A percentile compares a stretch with the other conserved stretches of the same genome.
phyloP scores from a whole-genome alignment of 2,888 invertebrate species.

The Clistopyga incitator region DNA sequence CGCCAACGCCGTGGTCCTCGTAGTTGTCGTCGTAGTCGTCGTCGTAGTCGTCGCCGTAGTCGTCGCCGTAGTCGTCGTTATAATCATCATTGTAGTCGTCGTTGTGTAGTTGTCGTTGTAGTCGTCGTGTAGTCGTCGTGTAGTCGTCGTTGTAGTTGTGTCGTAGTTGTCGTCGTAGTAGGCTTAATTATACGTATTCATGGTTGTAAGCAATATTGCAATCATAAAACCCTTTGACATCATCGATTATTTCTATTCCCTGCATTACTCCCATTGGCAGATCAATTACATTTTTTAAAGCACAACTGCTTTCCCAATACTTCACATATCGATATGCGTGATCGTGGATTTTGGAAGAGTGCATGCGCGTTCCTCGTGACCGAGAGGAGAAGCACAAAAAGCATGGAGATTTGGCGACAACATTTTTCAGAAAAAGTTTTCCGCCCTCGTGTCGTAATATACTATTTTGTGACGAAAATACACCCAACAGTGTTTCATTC shows the following conservation, averaged over 20 bases:
- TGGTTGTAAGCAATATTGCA: background rate
- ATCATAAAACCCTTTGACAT: background rate
- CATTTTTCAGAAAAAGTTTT: too few relatives aligned
- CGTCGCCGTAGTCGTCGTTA: background rate
- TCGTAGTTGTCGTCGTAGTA: background rate
- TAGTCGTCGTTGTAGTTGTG: conserved; percentile 19
- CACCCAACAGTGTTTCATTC: too few relatives aligned
- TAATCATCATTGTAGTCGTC: background rate
- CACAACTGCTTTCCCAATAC: conserved; percentile 44
- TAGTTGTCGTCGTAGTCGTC: background rate
- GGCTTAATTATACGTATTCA: background rate
- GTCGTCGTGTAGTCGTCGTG: conserved; percentile 5
- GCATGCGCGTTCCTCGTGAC: background rate
- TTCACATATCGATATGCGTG: conserved; percentile 1
- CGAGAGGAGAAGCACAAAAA: background rate
- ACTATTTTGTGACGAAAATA: too few relatives aligned
- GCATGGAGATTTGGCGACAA: too few relatives aligned
- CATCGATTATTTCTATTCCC: background rate
- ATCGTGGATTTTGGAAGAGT: background rate
- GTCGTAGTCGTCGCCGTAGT: conserved; percentile 5
- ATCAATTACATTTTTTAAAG: conserved; percentile 55
- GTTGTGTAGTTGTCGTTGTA: background rate
- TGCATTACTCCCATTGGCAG: background rate
- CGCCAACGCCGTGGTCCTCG: conserved; percentile 18
- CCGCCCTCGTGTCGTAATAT: too few relatives aligned